These are phyloP conservation scores for Albula goreensis DNA, from an alignment of 2,113 vertebrate genomes.

Conservation along the genomic window DNA sequence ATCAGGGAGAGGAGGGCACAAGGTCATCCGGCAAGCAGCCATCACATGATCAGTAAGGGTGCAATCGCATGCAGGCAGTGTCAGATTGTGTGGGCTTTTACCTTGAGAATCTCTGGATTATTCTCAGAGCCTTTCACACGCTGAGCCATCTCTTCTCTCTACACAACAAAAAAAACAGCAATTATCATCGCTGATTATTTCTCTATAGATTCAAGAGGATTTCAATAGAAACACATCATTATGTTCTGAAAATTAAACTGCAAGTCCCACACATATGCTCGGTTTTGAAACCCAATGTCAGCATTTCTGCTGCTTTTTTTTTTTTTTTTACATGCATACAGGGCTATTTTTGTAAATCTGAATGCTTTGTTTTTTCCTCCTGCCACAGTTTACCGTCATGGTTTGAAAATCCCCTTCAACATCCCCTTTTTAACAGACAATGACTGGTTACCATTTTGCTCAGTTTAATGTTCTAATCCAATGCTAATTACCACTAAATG, in stretches of 20 bases:
- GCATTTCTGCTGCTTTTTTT: not conserved
- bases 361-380: not conserved
- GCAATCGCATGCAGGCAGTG: not conserved
- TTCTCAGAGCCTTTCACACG: conserved; percentile 64
- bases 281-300: not conserved
- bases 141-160: conserved; percentile 72
- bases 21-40: not conserved
- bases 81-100: conserved; percentile 42
- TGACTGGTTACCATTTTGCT: too few relatives aligned
- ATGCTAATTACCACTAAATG: too few relatives aligned
- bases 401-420: not conserved
- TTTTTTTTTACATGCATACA: not conserved
- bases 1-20: not conserved
- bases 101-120: conserved; percentile 75
- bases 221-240: not conserved
- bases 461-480: too few relatives aligned
- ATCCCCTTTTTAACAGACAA: not conserved
- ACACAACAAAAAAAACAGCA: conserved; percentile 23
- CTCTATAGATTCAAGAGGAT: not conserved
- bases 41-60: not conserved
- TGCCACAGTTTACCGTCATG: not conserved
- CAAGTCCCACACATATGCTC: not conserved
- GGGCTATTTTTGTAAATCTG: not conserved
- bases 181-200: not conserved
- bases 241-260: not conserved